Conservation (phyloP, 2,113 vertebrate genomes). For the Illadopsis cleaveri region DNA sequence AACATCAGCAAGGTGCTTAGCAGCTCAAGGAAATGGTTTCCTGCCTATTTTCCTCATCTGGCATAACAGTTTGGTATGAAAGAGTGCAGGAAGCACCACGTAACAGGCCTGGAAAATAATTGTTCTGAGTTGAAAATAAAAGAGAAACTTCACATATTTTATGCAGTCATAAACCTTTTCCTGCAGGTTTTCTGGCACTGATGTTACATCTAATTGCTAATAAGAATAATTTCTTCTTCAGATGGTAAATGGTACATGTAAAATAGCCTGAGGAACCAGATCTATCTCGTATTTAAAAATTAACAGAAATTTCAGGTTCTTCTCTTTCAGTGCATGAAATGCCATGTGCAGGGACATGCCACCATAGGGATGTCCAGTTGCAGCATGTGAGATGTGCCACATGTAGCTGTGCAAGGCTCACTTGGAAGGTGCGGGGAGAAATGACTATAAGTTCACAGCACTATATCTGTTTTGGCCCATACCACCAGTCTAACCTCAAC, state of each 20-base stretch:
- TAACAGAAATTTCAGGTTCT: neutral
- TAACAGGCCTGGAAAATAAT: neutral
- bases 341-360: accelerated
- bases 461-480: neutral
- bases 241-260: slow-evolving; percentile 4
- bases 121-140: neutral
- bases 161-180: slow-evolving; percentile 1
- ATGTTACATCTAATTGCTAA: slow-evolving; percentile 18
- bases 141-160: neutral
- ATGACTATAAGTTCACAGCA: neutral
- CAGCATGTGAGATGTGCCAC: neutral
- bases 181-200: slow-evolving; percentile 20
- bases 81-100: neutral
- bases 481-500: neutral
- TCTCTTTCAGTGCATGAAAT: neutral
- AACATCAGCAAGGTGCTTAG: neutral
- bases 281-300: slow-evolving; percentile 37
- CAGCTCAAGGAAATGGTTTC: neutral
- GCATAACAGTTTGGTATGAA: neutral
- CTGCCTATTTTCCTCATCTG: neutral
- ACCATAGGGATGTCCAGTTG: neutral
- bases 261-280: neutral
- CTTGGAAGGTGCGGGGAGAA: neutral
- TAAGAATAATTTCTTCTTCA: slow-evolving; percentile 16
- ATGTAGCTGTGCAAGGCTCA: neutral